These are phyloP conservation scores for Orcinus orca DNA, from an alignment of 2,113 vertebrate species.

Conservation along the genomic window DNA sequence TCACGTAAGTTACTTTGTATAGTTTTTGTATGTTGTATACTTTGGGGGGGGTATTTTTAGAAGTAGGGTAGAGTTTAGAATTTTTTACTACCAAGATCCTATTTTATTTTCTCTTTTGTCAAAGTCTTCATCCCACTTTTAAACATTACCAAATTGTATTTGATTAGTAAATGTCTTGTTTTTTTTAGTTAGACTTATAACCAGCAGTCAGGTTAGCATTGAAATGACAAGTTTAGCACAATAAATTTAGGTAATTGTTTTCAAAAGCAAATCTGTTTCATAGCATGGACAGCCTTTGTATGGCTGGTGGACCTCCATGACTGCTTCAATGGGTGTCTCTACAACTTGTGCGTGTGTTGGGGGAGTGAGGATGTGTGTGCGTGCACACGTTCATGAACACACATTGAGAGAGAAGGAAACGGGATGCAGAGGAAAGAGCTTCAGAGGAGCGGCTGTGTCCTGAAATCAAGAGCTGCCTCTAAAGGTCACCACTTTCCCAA, in stretches of 20 bases:
- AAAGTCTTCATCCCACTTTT: background rate
- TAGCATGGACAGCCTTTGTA: background rate
- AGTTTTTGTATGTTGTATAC: background rate
- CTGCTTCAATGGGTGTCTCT: background rate
- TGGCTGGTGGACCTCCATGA: background rate
- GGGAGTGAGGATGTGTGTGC: rapidly evolving
- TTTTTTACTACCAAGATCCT: background rate
- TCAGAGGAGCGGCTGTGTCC: background rate
- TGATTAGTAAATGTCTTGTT: background rate
- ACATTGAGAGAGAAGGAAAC: background rate
- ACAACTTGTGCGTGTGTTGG: background rate
- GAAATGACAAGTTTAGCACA: background rate
- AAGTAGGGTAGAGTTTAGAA: background rate
- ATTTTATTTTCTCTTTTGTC: background rate
- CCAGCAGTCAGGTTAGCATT: background rate
- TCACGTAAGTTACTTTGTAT: background rate
- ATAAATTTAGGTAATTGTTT: background rate
- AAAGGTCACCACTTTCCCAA: background rate
- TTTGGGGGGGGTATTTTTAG: background rate
- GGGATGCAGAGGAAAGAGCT: background rate
- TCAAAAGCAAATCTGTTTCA: background rate
- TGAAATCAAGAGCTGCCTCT: background rate
- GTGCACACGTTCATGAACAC: background rate
- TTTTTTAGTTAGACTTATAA: background rate
- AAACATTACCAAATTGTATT: background rate